These are phyloP conservation scores for Pristionchus exspectatus DNA, from an alignment of 2,888 invertebrate genomes.

Conservation along the genomic window DNA sequence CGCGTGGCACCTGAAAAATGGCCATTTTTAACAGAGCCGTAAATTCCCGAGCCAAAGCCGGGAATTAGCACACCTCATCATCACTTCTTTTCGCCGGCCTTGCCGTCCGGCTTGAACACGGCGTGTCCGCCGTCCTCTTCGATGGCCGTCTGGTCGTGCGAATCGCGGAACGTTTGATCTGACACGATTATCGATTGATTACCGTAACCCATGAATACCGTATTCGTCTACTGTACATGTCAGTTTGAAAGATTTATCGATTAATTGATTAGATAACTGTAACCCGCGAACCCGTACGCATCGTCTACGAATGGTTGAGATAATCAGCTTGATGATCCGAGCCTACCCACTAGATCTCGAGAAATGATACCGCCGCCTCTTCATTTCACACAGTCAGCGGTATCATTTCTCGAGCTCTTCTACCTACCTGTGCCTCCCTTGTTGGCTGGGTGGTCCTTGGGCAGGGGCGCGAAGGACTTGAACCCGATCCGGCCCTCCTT, in stretches of 20 bases:
- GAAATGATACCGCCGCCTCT: too few species aligned
- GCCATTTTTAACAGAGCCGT: not conserved
- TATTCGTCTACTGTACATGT: not conserved
- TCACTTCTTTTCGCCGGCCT: slow-evolving; percentile 4
- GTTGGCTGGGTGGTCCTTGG: slow-evolving; percentile 10
- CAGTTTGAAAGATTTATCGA: not conserved
- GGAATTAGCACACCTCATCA: not conserved
- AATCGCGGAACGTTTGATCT: not conserved
- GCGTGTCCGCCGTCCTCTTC: slow-evolving; percentile 11
- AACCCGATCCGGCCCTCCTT: slow-evolving; percentile 28
- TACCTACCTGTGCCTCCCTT: not conserved
- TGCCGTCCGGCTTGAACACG: not conserved
- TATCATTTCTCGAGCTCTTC: too few species aligned
- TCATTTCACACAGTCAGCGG: too few species aligned
- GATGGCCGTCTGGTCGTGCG: not conserved
- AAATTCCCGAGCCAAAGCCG: not conserved
- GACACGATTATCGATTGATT: not conserved
- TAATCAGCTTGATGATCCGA: too few species aligned
- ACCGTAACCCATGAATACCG: not conserved
- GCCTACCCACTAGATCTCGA: too few species aligned
- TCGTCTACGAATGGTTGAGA: too few species aligned
- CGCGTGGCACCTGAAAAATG: not conserved
- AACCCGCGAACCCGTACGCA: too few species aligned
- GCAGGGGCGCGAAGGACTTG: not conserved
- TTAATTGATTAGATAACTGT: not conserved